Evolutionary conservation across 2,797 vertebrate species (phyloP).

Genomic region (Aulostomus chinensis): DNA sequence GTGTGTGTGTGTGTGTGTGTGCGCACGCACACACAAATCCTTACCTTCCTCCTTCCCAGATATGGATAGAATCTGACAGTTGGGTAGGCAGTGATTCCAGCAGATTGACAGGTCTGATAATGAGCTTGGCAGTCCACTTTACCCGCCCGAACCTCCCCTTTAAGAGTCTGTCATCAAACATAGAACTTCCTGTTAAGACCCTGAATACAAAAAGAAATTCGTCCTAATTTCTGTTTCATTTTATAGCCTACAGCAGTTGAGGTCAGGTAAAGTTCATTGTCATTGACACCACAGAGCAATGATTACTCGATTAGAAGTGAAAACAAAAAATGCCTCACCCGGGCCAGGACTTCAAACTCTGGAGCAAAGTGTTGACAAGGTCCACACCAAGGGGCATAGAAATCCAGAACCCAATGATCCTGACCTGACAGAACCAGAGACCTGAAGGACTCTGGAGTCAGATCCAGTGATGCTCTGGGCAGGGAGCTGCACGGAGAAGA

Average conservation of each 20-base stretch:
- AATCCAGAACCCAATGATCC: slow-evolving; percentile 95
- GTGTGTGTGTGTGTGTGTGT: background rate
- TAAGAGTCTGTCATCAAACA: slow-evolving; percentile 77
- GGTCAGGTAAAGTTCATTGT: no score
- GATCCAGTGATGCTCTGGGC: slow-evolving; percentile 85
- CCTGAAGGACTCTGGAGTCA: slow-evolving; percentile 88
- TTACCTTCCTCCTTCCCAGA: slow-evolving; percentile 82
- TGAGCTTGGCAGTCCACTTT: slow-evolving; percentile 94
- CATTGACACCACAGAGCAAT: no score
- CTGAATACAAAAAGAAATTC: no score
- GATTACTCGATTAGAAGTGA: no score
- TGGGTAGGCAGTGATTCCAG: slow-evolving; percentile 90
- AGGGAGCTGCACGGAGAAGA: slow-evolving; percentile 86
- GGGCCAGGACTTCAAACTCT: slow-evolving; percentile 92
- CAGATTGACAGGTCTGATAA: slow-evolving; percentile 85
- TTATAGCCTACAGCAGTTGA: no score
- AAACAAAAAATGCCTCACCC: slow-evolving; percentile 73
- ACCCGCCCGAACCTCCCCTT: slow-evolving; percentile 90
- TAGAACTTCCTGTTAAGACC: background rate
- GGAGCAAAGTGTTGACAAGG: slow-evolving; percentile 95
- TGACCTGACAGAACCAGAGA: slow-evolving; percentile 86
- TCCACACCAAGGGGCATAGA: slow-evolving; percentile 97
- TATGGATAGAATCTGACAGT: slow-evolving; percentile 89
- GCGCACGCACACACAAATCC: no score
- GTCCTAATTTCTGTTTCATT: no score